phyloP scores from a whole-genome alignment of 2,113 vertebrate species.

The Clarias magur region DNA sequence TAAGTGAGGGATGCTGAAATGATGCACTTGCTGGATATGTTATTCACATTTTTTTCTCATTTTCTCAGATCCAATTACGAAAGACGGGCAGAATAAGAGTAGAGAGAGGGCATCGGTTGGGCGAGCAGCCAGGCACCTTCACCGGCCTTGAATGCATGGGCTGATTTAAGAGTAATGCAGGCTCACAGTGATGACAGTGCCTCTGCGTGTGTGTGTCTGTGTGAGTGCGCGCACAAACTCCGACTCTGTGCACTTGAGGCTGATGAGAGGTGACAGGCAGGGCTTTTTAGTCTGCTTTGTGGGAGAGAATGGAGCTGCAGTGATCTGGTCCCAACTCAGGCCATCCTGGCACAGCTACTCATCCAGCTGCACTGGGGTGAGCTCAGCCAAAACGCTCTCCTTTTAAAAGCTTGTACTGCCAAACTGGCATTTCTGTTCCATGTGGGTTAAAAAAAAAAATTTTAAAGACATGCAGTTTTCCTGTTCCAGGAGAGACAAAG shows the following conservation, averaged over 20 bases:
- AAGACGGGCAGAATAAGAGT: constrained; percentile 41
- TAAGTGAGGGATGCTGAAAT: neutral
- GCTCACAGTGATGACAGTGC: constrained; percentile 46
- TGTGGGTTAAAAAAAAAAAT: neutral
- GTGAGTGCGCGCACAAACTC: constrained; percentile 7
- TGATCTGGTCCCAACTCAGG: constrained; percentile 23
- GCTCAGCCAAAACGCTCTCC: constrained; percentile 19
- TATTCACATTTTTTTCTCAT: neutral
- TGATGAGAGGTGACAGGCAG: constrained; percentile 48
- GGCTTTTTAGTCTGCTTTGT: constrained; percentile 49
- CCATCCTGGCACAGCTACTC: constrained; percentile 4
- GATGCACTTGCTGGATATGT: neutral
- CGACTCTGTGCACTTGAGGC: constrained; percentile 32
- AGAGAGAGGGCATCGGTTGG: constrained; percentile 46
- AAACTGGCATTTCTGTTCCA: constrained; percentile 2
- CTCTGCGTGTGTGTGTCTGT: constrained; percentile 31
- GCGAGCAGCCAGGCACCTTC: constrained; percentile 54
- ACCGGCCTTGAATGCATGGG: constrained; percentile 41
- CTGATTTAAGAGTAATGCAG: constrained; percentile 43
- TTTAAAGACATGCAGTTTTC: neutral
- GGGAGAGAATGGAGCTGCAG: constrained; percentile 25
- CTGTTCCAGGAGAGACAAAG: neutral
- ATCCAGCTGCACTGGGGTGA: constrained; percentile 28
- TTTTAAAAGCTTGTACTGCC: neutral
- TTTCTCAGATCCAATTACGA: constrained; percentile 19